Conservation (phyloP, 2,797 vertebrate species). For the Enteromius afrohamiltoni region DNA sequence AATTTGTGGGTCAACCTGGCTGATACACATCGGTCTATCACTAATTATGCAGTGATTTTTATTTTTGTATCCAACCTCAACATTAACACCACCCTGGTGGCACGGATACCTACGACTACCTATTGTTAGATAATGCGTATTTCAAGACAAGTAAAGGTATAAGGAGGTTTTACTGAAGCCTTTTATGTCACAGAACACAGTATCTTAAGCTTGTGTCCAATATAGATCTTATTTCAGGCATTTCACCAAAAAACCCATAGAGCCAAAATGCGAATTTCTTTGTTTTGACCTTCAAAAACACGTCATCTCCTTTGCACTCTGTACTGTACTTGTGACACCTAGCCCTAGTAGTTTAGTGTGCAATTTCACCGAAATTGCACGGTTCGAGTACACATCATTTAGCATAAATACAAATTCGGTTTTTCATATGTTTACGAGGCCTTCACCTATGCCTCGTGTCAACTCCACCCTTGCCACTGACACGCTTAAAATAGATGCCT, state of each 20-base stretch:
- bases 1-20: neutral
- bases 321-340: neutral
- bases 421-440: neutral
- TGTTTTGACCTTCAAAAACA: neutral
- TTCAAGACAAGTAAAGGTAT: neutral
- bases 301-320: neutral
- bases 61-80: neutral
- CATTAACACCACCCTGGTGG: neutral
- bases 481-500: constrained; percentile 50
- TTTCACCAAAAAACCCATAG: neutral
- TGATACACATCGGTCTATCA: neutral
- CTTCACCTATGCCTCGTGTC: neutral
- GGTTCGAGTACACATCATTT: neutral
- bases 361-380: neutral
- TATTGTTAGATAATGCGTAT: neutral
- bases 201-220: neutral
- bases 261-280: neutral
- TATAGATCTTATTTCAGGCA: neutral
- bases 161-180: neutral
- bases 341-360: neutral
- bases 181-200: neutral
- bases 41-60: neutral
- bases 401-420: neutral
- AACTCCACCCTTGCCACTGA: constrained; percentile 36
- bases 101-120: no score